Evolutionary conservation across 1,140 invertebrate species (phyloP).

Genomic region (Xylocopa sonorina): DNA sequence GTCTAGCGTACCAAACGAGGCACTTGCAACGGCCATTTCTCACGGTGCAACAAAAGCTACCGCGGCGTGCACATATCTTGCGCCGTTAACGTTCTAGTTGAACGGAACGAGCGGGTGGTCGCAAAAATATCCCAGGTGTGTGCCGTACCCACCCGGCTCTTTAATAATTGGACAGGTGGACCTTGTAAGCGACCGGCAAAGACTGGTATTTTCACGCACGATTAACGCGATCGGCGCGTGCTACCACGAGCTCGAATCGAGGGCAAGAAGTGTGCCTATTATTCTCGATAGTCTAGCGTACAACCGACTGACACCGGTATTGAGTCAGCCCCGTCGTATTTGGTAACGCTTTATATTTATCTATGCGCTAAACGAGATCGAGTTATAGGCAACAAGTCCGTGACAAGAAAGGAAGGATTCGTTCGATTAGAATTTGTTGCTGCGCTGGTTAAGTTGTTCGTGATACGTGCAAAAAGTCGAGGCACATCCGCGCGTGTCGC

Average conservation of each 20-base stretch:
- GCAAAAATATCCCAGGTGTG: constrained; percentile 10
- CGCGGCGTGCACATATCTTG: constrained; percentile 2
- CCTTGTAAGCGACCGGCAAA: constrained; percentile 37
- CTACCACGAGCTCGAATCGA: constrained; percentile 19
- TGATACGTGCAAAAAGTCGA: too few relatives aligned
- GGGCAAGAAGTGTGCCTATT: neutral
- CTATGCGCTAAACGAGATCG: neutral
- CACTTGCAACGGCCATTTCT: constrained; percentile 50
- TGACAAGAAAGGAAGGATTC: neutral
- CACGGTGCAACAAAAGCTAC: constrained; percentile 59
- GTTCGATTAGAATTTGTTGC: neutral
- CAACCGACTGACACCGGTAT: neutral
- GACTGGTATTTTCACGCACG: constrained; percentile 66
- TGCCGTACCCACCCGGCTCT: constrained; percentile 20
- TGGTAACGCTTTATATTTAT: neutral
- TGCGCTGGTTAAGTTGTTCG: too few relatives aligned
- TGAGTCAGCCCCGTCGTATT: neutral
- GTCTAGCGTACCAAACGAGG: constrained; percentile 49
- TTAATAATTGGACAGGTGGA: constrained; percentile 53
- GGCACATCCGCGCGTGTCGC: too few relatives aligned
- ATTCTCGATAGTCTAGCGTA: neutral
- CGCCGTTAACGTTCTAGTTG: constrained; percentile 38
- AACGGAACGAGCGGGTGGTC: constrained; percentile 5
- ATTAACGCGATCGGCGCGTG: constrained; percentile 59
- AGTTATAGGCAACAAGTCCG: neutral